Percentiles rank a stretch among this genome's conserved stretches.
Conservation (phyloP, 2,888 invertebrate species). For the Dusona sp. region DNA sequence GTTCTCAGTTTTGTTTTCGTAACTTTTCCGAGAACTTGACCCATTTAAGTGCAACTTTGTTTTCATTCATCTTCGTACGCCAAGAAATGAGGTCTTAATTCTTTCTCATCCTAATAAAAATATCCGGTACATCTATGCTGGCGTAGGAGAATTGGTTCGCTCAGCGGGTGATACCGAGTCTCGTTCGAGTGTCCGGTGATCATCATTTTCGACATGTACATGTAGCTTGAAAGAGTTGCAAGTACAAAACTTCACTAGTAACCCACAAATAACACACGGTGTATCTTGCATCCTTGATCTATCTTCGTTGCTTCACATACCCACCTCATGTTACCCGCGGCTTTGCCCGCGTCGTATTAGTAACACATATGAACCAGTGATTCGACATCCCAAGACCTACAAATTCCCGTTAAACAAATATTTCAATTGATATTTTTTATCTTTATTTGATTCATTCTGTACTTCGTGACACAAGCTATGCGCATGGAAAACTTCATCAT, state of each 20-base stretch:
- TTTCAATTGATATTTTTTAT: no score
- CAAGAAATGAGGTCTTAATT: neutral
- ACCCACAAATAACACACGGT: conserved; percentile 12
- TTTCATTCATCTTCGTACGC: neutral
- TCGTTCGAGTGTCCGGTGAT: conserved; percentile 18
- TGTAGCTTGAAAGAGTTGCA: conserved; percentile 7
- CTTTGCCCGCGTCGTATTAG: neutral
- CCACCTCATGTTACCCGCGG: conserved; percentile 12
- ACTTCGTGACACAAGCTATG: no score
- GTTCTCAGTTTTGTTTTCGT: neutral
- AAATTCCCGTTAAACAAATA: neutral
- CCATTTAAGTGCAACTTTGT: neutral
- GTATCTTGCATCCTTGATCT: conserved; percentile 53
- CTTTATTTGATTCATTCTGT: no score
- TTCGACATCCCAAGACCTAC: neutral
- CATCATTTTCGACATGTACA: conserved; percentile 13
- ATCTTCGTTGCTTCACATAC: conserved; percentile 46
- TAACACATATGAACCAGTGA: neutral
- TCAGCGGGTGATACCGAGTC: conserved; percentile 40
- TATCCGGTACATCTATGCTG: neutral
- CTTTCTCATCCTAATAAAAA: conserved; percentile 26
- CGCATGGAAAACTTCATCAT: no score
- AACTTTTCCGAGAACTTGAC: neutral
- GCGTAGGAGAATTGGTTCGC: conserved; percentile 28
- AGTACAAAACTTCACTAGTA: conserved; percentile 1